Conservation (phyloP, 2,888 invertebrate species). For the Aplocera efformata region DNA sequence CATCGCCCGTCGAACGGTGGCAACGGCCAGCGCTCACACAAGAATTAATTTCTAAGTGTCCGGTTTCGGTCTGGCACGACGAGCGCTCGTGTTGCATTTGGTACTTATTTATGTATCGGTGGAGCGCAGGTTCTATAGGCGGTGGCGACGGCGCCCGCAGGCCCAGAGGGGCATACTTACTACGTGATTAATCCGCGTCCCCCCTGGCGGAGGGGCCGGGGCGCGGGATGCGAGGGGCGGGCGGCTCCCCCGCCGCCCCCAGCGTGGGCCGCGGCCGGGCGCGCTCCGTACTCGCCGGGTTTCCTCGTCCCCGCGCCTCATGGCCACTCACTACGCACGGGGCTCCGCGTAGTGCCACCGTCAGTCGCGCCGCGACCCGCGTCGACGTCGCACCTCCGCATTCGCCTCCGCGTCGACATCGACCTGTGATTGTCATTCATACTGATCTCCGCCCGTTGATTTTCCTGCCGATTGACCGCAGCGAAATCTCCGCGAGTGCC, state of each 20-base stretch:
- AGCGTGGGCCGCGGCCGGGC: slow-evolving; percentile 54
- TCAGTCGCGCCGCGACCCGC: slow-evolving; percentile 77
- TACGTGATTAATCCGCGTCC: slow-evolving; percentile 76
- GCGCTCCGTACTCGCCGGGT: slow-evolving; percentile 76
- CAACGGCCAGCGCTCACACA: slow-evolving; percentile 50
- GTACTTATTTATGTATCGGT: slow-evolving; percentile 77
- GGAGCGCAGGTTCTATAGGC: slow-evolving; percentile 69
- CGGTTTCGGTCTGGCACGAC: slow-evolving; percentile 77
- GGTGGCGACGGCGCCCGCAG: slow-evolving; percentile 45
- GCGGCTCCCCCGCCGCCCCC: slow-evolving; percentile 44
- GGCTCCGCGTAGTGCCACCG: slow-evolving; percentile 72
- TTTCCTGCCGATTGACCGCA: slow-evolving; percentile 71
- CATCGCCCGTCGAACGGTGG: slow-evolving; percentile 47
- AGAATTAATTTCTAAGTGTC: slow-evolving; percentile 77
- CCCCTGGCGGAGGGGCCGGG: slow-evolving; percentile 35
- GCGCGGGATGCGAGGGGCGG: slow-evolving; percentile 14
- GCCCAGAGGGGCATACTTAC: slow-evolving; percentile 73
- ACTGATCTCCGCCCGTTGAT: slow-evolving; percentile 72
- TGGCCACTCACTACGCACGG: slow-evolving; percentile 80
- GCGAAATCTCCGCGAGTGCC: slow-evolving; percentile 67
- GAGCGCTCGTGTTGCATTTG: slow-evolving; percentile 67
- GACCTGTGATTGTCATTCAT: slow-evolving; percentile 70
- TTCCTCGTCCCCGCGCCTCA: slow-evolving; percentile 81
- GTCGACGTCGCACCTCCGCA: slow-evolving; percentile 60
- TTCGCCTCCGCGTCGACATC: slow-evolving; percentile 36